Conservation (phyloP, 2,888 invertebrate species). For the Diarsia dahlii region DNA sequence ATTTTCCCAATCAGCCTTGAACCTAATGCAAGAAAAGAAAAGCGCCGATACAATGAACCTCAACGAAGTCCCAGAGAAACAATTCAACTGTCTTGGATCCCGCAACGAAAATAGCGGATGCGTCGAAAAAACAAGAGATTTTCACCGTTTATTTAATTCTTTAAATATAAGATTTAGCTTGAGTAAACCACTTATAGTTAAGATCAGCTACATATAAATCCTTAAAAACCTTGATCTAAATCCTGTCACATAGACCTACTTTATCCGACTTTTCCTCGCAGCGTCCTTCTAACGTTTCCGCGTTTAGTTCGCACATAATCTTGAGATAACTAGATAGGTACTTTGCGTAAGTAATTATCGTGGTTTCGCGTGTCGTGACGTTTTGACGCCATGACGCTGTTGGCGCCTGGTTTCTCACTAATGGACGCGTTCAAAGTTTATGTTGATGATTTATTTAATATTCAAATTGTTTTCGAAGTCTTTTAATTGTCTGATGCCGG, state of each 20-base stretch:
- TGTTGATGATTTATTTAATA: constrained; percentile 16
- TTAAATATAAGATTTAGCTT: not conserved
- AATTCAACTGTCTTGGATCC: too few species aligned
- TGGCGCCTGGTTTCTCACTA: constrained; percentile 45
- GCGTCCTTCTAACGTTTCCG: constrained; percentile 59
- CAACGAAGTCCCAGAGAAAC: too few species aligned
- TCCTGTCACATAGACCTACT: constrained; percentile 15
- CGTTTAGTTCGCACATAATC: constrained; percentile 35
- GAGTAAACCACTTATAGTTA: not conserved
- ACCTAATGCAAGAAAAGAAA: too few species aligned
- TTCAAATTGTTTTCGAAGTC: constrained; percentile 6
- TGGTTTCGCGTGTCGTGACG: constrained; percentile 39
- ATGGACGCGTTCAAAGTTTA: not conserved
- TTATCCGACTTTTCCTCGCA: constrained; percentile 42
- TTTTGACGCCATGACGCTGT: constrained; percentile 21
- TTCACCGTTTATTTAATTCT: too few species aligned
- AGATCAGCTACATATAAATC: not conserved
- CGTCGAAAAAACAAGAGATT: too few species aligned
- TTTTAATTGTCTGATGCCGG: not conserved
- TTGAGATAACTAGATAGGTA: constrained; percentile 30
- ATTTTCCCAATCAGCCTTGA: too few species aligned
- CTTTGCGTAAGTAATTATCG: constrained; percentile 47
- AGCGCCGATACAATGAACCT: too few species aligned
- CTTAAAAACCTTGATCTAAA: constrained; percentile 43
- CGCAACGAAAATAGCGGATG: too few species aligned